A percentile compares a stretch with the other conserved stretches of the same genome.
These are phyloP conservation scores for Polypterus bichir DNA, from an alignment of 2,113 vertebrate genomes.

Conservation along the genomic window DNA sequence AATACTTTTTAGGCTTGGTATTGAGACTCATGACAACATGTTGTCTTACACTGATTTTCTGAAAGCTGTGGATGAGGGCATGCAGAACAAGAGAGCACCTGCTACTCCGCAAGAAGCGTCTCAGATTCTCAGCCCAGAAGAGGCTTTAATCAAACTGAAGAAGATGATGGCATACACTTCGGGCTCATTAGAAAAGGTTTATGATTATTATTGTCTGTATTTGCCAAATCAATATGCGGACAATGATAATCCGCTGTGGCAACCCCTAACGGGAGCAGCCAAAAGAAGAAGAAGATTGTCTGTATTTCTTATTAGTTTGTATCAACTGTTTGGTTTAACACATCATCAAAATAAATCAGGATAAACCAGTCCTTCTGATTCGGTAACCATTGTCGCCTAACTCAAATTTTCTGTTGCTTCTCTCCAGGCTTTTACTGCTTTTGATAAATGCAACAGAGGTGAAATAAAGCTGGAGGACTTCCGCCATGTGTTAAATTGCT, in stretches of 20 bases:
- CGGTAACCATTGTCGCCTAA: not conserved
- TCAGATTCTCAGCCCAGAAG: slow-evolving; percentile 23
- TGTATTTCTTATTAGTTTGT: no score
- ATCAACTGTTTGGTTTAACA: not conserved
- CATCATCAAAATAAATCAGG: not conserved
- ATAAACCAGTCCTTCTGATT: not conserved
- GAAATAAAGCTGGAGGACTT: slow-evolving; percentile 41
- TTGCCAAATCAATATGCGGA: no score
- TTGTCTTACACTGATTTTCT: slow-evolving; percentile 48
- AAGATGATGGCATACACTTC: slow-evolving; percentile 20
- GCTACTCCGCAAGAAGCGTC: slow-evolving; percentile 25
- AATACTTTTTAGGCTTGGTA: slow-evolving; percentile 28
- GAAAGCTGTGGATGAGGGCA: slow-evolving; percentile 30
- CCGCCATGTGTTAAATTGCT: slow-evolving; percentile 39
- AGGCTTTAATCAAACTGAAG: slow-evolving; percentile 31
- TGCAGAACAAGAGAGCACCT: slow-evolving; percentile 21
- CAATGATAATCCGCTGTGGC: no score
- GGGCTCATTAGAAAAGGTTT: no score
- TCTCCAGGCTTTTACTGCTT: slow-evolving; percentile 40
- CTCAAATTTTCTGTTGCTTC: not conserved
- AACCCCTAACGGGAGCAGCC: no score
- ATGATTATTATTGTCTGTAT: no score
- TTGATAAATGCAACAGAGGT: slow-evolving; percentile 41
- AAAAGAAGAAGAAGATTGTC: no score
- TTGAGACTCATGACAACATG: slow-evolving; percentile 32